Percentiles rank a stretch among this genome's conserved stretches.
phyloP scores from a whole-genome alignment of 2,113 vertebrate species.

The Pedetes capensis region DNA sequence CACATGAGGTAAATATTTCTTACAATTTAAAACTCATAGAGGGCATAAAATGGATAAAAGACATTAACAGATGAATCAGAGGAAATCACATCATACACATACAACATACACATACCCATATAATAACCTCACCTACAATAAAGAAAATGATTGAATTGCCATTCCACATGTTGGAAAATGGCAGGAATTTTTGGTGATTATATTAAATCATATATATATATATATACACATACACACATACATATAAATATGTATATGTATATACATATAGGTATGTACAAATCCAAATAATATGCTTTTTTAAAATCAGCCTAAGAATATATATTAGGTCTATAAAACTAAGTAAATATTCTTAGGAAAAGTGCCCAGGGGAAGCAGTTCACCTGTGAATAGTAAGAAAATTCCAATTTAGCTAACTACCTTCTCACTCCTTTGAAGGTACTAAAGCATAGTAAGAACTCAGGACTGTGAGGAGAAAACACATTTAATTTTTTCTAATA shows the following conservation, averaged over 20 bases:
- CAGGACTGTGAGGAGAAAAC: not conserved
- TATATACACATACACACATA: not conserved
- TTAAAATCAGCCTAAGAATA: conserved; percentile 9
- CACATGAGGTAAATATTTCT: not conserved
- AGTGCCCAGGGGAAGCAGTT: not conserved
- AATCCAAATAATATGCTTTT: not conserved
- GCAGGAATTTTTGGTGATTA: not conserved
- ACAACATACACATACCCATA: not conserved
- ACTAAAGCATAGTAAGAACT: not conserved
- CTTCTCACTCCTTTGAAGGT: not conserved
- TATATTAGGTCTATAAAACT: not conserved
- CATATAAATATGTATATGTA: not conserved
- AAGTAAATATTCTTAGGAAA: not conserved
- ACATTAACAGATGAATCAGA: not conserved
- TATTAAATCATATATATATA: not conserved
- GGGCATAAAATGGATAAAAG: not conserved
- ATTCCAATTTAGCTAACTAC: not conserved
- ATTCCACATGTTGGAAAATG: not conserved
- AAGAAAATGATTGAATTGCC: not conserved
- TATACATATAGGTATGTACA: not conserved
- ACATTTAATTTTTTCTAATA: not conserved
- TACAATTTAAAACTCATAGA: not conserved
- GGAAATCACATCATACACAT: not conserved
- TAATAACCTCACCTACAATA: not conserved
- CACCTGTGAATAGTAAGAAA: conserved; percentile 28